Evolutionary conservation across 2,113 vertebrate genomes (phyloP), one percentile per base, ranked within the genome.

Genomic region (Aphelocoma coerulescens): DNA sequence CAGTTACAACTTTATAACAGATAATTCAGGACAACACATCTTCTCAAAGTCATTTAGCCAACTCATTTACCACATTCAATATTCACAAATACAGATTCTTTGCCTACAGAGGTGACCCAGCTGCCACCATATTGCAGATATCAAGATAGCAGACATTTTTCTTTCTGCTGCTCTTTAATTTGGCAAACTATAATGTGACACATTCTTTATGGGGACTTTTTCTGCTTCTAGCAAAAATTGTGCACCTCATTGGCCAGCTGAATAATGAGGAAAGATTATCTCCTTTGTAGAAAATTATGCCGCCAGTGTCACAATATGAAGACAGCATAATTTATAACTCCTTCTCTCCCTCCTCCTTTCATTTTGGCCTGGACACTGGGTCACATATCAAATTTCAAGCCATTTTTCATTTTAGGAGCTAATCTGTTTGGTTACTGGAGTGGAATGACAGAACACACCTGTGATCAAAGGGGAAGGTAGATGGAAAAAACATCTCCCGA

Each of bases 391-490:
- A 74, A 83, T 96, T 95, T 80, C 95, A 93, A 91, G 79, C n/a
- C 41, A 80, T 85, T 86, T 92, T 92, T 83, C 89, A 65, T 94
- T 85, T 92, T 79, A 74, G 59, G 71, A 89, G 91, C 30, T 96
- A 94, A 87, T 92, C 94, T 91, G 69, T 84, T 93, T 54, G 87
- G 91, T 93, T 94, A 92, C 86, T 96, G 93, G 84, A 88, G 73
- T 94, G 92, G 87, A 97, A 92, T 91, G 91, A 97, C 88, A 83
- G 94, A 88, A 89, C 62, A 92, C 85, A 96, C 94, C 93, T 93
- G 88, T 85, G 92, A 94, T 97, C 96, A 95, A 93, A 97, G 95
- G 65, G 67, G 33, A 94, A 90, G 37, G 55, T 79, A 91, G 32
- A 79, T 51, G 61, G 76, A 91, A 95, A 90, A 96, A 94, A 77